Conservation (phyloP, 2,888 invertebrate genomes). For the Glyphotaelius pellucidus region DNA sequence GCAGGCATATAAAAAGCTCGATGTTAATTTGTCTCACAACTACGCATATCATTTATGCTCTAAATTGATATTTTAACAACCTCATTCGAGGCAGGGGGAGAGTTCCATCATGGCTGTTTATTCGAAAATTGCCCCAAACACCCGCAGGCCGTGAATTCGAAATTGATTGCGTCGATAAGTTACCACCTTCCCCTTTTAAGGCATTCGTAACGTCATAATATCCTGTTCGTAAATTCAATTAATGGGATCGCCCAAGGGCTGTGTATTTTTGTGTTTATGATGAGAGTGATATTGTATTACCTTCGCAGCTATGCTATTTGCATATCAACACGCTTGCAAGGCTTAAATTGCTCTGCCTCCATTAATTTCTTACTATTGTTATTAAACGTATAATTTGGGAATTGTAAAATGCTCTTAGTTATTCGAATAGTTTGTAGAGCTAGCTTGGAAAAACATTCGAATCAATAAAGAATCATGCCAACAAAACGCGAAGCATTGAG, state of each 20-base stretch:
- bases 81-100: not conserved
- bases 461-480: not conserved
- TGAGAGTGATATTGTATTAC: not conserved
- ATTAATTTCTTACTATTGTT: not conserved
- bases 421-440: not conserved
- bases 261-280: conserved; percentile 20
- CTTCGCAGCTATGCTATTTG: not conserved
- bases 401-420: not conserved
- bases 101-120: not conserved
- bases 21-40: not conserved
- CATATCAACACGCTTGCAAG: not conserved
- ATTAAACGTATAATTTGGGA: not conserved
- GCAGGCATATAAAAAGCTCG: not conserved
- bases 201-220: conserved; percentile 46
- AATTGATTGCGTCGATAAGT: conserved; percentile 55
- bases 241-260: conserved; percentile 29
- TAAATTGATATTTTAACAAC: not conserved
- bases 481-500: not conserved
- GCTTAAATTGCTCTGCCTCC: not conserved
- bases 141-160: conserved; percentile 44
- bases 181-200: conserved; percentile 43
- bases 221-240: conserved; percentile 50
- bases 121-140: conserved; percentile 24
- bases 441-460: not conserved
- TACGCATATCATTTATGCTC: not conserved